Evolutionary conservation across 2,113 vertebrate genomes (phyloP).

Genomic region (Polypterus bichir): DNA sequence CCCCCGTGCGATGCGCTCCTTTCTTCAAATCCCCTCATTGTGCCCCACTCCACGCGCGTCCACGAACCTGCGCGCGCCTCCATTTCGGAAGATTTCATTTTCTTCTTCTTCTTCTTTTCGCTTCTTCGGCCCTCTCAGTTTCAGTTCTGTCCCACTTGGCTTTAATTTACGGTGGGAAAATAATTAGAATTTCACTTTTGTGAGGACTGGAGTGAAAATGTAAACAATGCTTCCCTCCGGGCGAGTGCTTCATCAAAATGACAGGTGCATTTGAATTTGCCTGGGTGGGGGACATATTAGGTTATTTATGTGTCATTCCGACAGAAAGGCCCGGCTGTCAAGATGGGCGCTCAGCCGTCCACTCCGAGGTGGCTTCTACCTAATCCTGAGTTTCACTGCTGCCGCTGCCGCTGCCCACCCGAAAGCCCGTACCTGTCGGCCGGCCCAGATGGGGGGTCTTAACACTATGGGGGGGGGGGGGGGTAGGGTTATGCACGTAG

Average conservation of each 20-base stretch:
- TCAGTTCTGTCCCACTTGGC: constrained; percentile 76
- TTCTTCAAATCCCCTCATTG: no score
- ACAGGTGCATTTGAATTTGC: constrained; percentile 99
- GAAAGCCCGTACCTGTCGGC: constrained; percentile 6
- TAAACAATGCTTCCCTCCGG: constrained; percentile 99
- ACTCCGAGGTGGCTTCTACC: constrained; percentile 65
- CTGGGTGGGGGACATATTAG: constrained; percentile 92
- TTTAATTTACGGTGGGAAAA: constrained; percentile 98
- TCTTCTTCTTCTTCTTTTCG: no score
- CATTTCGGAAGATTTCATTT: no score
- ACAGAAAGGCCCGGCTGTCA: constrained; percentile 81
- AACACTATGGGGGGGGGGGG: constrained; percentile 3
- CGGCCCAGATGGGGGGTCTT: constrained; percentile 14
- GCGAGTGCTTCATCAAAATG: constrained; percentile 98
- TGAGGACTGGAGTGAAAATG: constrained; percentile 97
- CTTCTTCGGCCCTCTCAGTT: constrained; percentile 41
- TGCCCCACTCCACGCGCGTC: no score
- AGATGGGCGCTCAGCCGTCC: constrained; percentile 65
- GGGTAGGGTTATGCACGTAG: constrained; percentile 3
- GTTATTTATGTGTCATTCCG: constrained; percentile 98
- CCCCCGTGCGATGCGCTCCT: no score
- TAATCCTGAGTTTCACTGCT: constrained; percentile 54
- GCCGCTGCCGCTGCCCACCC: constrained; percentile 7
- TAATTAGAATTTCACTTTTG: constrained; percentile 99
- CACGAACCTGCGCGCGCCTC: no score